Evolutionary conservation across 2,888 invertebrate species (phyloP).

Genomic region (Lasioglossum villosulum): DNA sequence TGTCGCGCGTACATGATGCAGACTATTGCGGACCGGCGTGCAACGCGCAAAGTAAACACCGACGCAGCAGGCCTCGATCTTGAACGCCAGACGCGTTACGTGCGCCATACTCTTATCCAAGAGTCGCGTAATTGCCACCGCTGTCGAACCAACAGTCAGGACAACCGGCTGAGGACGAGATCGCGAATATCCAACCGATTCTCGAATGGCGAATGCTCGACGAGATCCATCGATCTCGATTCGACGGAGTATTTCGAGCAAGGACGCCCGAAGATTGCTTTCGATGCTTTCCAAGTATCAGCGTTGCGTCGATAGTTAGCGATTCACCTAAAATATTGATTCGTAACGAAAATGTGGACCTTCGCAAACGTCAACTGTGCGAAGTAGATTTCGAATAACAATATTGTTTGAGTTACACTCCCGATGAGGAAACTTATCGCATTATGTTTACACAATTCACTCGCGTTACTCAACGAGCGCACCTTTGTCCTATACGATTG

Average conservation of each 20-base stretch:
- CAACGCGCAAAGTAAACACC: slow-evolving; percentile 55
- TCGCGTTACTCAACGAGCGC: background rate
- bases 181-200: background rate
- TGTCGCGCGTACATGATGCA: slow-evolving; percentile 22
- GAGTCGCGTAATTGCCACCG: slow-evolving; percentile 44
- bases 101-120: slow-evolving; percentile 47
- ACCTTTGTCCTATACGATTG: background rate
- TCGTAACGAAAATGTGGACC: background rate
- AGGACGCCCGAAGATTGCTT: background rate
- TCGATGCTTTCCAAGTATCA: background rate
- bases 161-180: background rate
- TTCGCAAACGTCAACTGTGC: background rate
- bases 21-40: slow-evolving; percentile 16
- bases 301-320: background rate
- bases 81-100: slow-evolving; percentile 51
- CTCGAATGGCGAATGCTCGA: background rate
- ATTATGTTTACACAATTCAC: background rate
- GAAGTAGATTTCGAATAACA: background rate
- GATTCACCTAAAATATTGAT: background rate
- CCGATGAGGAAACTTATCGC: background rate
- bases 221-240: background rate
- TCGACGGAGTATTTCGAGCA: background rate
- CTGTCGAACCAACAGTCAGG: background rate
- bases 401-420: background rate
- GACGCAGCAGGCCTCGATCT: slow-evolving; percentile 42